Base-by-base conservation (phyloP, 2,888 invertebrate genomes). In the Drosophila mercatorum region DNA sequence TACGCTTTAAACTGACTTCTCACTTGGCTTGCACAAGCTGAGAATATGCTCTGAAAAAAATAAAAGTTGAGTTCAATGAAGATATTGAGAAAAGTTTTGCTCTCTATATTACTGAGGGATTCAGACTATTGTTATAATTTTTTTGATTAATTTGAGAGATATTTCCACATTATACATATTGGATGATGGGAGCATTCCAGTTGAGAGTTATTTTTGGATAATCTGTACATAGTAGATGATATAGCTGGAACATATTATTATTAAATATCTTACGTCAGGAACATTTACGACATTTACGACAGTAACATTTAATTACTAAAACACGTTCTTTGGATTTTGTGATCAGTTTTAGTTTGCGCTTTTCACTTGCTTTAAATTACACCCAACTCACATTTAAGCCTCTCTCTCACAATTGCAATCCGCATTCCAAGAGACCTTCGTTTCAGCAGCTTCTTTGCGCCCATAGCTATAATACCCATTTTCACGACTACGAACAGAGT, bases 1-100 rank as follows among this genome's bases (percentile, higher is more conserved):
- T 83, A 68, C 78, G 6, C 89, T 87, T 7, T 17, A 10, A 46
- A 47, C 7, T 12, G 34, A 28, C 14, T 60, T 26, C 47, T 22
- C 22, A 2, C 2, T 22, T 2, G 22, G 22, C 22, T 22, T 22
- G 7, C 43, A 26, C 26, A 40, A 26, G 31, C 26, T 31, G 41
- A 28, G 28, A 55, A 34, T 41, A 2, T 5, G 28, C 2, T 22
- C 2, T 22, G 22, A 22, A 22, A 22, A 22, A 40, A 2, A 28
- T 28, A 12, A n/a, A 55, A 8, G 31, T 31, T 28, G n/a, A 28
- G 14, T 26, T 6, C n/a, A 3, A 17, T 34, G 11, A 11, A 51
- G 3, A 26, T 3, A 40, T 17, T 12, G 17, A 28, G 7, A 14
- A 14, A 3, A 22, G 4, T 38, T 26, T 41, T 53, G 38, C 6